These are phyloP conservation scores for Leptopterna dolabrata DNA, from an alignment of 2,888 invertebrate species.

Conservation along the genomic window DNA sequence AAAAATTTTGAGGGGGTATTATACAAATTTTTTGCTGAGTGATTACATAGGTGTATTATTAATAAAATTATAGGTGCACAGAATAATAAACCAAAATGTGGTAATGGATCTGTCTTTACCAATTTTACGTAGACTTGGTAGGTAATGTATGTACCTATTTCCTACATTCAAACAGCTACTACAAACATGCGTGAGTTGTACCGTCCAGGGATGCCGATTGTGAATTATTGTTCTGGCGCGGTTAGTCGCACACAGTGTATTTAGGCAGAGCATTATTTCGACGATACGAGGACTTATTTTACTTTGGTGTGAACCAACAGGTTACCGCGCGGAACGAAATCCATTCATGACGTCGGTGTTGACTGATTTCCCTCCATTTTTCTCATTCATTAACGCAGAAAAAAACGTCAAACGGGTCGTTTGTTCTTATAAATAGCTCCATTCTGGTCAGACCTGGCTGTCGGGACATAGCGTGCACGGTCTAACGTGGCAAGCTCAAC, in stretches of 20 bases:
- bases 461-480: background rate
- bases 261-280: background rate
- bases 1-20: too few relatives aligned
- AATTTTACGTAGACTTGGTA: too few relatives aligned
- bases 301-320: background rate
- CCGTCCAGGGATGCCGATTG: background rate
- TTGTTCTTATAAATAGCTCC: slow-evolving; percentile 7
- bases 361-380: background rate
- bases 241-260: background rate
- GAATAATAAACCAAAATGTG: too few relatives aligned
- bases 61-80: too few relatives aligned
- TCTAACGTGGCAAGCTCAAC: background rate
- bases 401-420: background rate
- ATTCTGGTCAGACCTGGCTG: background rate
- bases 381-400: background rate
- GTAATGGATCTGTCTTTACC: too few relatives aligned
- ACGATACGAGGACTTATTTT: background rate
- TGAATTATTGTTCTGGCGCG: background rate
- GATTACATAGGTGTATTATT: too few relatives aligned
- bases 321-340: background rate
- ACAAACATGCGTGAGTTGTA: too few relatives aligned
- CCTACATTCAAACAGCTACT: too few relatives aligned
- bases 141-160: too few relatives aligned
- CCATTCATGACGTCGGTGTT: background rate
- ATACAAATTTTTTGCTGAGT: too few relatives aligned